Conservation (phyloP, 30 jellyfish, hydroid and myxozoan species). For the Pseudorhiza aurosa region DNA sequence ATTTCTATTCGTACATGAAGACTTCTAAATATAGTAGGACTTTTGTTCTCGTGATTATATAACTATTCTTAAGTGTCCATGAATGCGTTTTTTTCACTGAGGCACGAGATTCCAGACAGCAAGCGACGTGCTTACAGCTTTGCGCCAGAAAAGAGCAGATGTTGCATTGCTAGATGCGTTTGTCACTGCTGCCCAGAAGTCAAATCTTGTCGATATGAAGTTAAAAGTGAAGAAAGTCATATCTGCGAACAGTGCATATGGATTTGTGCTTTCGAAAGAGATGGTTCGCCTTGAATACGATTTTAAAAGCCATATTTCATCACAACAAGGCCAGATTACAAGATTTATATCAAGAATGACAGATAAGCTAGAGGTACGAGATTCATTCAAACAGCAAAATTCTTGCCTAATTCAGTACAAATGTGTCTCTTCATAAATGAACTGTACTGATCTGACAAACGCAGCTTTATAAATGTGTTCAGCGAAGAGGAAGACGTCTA, state of each 20-base stretch:
- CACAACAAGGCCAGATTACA: conserved; percentile 22
- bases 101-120: conserved; percentile 21
- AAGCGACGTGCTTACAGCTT: conserved; percentile 18
- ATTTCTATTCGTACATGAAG: too few relatives aligned
- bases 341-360: conserved; percentile 42
- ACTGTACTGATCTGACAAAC: too few relatives aligned
- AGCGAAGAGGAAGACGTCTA: too few relatives aligned
- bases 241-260: conserved; percentile 26
- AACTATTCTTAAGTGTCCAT: too few relatives aligned
- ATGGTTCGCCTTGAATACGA: conserved; percentile 29
- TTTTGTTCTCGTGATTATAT: too few relatives aligned
- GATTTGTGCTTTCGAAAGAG: conserved; percentile 49
- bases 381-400: too few relatives aligned
- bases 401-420: too few relatives aligned
- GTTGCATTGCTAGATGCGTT: conserved; percentile 47
- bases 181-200: conserved; percentile 17
- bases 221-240: conserved; percentile 33
- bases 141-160: conserved; percentile 3
- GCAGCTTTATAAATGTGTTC: too few relatives aligned
- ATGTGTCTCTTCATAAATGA: too few relatives aligned
- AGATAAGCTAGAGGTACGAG: conserved; percentile 12
- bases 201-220: not conserved
- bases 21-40: too few relatives aligned
- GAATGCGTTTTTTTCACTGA: too few relatives aligned
- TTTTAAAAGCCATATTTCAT: conserved; percentile 27